These are phyloP conservation scores for Eulemur rubriventer DNA, from an alignment of 2,797 vertebrate genomes.

Conservation along the genomic window DNA sequence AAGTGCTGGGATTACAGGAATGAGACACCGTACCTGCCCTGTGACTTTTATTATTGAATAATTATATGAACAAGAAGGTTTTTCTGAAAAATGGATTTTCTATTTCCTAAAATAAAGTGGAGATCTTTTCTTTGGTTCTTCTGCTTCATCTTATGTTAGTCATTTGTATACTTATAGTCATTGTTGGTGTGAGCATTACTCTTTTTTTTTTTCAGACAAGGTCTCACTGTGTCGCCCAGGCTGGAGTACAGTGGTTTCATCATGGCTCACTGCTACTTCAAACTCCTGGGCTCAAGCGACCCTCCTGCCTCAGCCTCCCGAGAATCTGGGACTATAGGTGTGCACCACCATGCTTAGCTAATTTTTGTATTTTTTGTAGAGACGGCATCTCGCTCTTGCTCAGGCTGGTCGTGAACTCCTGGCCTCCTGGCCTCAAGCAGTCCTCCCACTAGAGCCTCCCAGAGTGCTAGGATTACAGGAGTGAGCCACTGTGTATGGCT, in stretches of 20 bases:
- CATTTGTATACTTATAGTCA: background rate
- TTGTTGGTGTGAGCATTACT: background rate
- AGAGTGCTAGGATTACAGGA: background rate
- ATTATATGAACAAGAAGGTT: background rate
- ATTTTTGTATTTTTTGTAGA: too few relatives aligned
- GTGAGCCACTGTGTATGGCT: background rate
- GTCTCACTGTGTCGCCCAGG: too few relatives aligned
- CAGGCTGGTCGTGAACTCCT: background rate
- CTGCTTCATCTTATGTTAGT: background rate
- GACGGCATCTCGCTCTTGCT: too few relatives aligned
- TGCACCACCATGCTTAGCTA: too few relatives aligned
- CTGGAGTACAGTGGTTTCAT: too few relatives aligned
- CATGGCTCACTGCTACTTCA: too few relatives aligned
- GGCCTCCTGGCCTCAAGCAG: background rate
- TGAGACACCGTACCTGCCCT: background rate
- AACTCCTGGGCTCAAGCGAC: too few relatives aligned
- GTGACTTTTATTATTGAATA: conserved; percentile 38
- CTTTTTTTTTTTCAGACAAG: background rate
- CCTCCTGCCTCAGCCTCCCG: too few relatives aligned
- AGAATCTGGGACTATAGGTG: too few relatives aligned
- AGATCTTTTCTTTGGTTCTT: conserved; percentile 1
- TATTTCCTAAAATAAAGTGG: conserved; percentile 28
- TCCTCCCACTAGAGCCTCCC: background rate
- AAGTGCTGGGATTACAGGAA: background rate
- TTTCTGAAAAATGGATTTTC: background rate